These are phyloP conservation scores for Listronotus bonariensis DNA, from an alignment of 1,140 invertebrate species.

Conservation along the genomic window DNA sequence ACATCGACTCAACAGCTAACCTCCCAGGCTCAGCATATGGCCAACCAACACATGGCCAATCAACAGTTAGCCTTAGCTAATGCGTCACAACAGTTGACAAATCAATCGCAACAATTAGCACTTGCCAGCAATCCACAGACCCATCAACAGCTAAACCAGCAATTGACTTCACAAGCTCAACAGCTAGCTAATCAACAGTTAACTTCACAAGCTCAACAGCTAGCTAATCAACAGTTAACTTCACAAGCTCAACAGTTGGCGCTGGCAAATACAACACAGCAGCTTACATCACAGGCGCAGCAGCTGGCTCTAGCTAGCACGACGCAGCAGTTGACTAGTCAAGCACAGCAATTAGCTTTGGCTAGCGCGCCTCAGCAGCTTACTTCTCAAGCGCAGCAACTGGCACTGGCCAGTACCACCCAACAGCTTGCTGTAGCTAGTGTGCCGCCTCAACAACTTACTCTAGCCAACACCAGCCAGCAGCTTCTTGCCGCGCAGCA, in stretches of 20 bases:
- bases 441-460: slow-evolving; percentile 48
- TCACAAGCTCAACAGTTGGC: slow-evolving; percentile 50
- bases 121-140: slow-evolving; percentile 40
- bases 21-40: slow-evolving; percentile 26
- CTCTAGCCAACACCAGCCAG: slow-evolving; percentile 36
- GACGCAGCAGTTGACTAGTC: slow-evolving; percentile 43
- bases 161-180: slow-evolving; percentile 51
- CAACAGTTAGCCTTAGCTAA: slow-evolving; percentile 48
- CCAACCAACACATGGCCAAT: slow-evolving; percentile 46
- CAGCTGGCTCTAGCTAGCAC: slow-evolving; percentile 39
- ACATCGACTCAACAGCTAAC: slow-evolving; percentile 46
- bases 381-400: slow-evolving; percentile 46
- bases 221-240: slow-evolving; percentile 41
- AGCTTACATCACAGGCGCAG: slow-evolving; percentile 46
- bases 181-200: too few species aligned
- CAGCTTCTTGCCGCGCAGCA: slow-evolving; percentile 48
- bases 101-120: slow-evolving; percentile 49
- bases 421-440: slow-evolving; percentile 49
- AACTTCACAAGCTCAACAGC: too few species aligned
- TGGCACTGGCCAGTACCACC: slow-evolving; percentile 45
- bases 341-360: slow-evolving; percentile 49
- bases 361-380: slow-evolving; percentile 45
- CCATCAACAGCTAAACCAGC: slow-evolving; percentile 45
- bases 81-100: slow-evolving; percentile 34
- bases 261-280: slow-evolving; percentile 43